Base-by-base conservation (phyloP, 2,113 vertebrate genomes). In the Glaucomys volans region DNA sequence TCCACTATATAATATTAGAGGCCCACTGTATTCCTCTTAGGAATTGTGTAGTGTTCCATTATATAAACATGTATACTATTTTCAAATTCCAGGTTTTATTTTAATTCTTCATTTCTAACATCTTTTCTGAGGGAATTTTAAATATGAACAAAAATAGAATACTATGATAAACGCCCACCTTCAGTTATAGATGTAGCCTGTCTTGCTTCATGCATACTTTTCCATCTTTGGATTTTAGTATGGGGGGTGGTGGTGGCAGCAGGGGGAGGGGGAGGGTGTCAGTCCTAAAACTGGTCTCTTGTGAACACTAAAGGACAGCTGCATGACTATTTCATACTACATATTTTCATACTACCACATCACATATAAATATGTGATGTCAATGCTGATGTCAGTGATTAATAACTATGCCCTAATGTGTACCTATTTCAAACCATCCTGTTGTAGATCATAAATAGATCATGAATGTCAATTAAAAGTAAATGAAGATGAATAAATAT, bases 131-230 rank as follows among this genome's bases (percentile, higher is more conserved):
- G 24, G 24, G 72, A 92, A 76, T 64, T 50, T 54, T 87, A 92
- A 84, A 77, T 42, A 62, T 84, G 35, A 50, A 64, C 59, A 80
- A 80, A 91, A 95, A 79, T 85, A 71, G 57, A 88, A 81, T 80
- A 18, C 10, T n/a, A 8, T 75, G 24, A 22, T 54, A 50, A 97
- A 72, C 37, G 69, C 13, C 30, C 30, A 44, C n/a, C 32, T 88
- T 92, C 59, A 64, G 11, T 77, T 91, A 52, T 32, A 50, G 20
- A 66, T 50, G 14, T 18, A 54, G 12, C 32, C 26, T 37, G 24
- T 50, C 64, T 72, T 54, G 12, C 54, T 42, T 91, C 47, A 28
- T 54, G 32, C 26, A 75, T 57, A 37, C 30, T 26, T 54, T 82
- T 9, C 80, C 32, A n/a, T 44, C 52, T 26, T 26, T 62, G 44